Percentiles rank a stretch among this genome's conserved stretches.
Conservation (phyloP, 2,113 vertebrate species). For the Larimichthys polyactis region DNA sequence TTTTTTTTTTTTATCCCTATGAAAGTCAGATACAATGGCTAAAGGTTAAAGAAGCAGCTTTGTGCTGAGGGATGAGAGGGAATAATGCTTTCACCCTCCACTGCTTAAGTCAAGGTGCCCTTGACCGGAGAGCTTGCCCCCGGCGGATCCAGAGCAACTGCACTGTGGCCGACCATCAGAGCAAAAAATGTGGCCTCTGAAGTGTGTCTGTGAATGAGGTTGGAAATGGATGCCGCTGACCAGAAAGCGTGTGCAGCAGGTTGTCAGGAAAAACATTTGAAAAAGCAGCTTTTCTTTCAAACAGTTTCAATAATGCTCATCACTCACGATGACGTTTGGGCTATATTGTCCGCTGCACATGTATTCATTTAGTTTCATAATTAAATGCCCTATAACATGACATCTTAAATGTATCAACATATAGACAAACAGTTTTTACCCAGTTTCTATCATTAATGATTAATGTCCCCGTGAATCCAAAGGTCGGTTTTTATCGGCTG, state of each 20-base stretch:
- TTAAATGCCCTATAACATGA: background rate
- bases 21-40: constrained; percentile 3
- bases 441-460: background rate
- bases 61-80: constrained; percentile 25
- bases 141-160: background rate
- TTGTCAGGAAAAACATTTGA: background rate
- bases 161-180: constrained; percentile 2
- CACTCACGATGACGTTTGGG: background rate
- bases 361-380: background rate
- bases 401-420: background rate
- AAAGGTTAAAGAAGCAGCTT: constrained; percentile 36
- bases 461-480: background rate
- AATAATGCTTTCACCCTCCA: constrained; percentile 27
- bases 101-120: constrained; percentile 56
- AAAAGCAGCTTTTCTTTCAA: constrained; percentile 3
- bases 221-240: background rate
- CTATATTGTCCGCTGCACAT: background rate
- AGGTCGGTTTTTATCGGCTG: background rate
- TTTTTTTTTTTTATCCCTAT: background rate
- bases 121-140: constrained; percentile 34
- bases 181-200: constrained; percentile 2
- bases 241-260: background rate
- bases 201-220: constrained; percentile 1
- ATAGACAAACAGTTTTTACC: background rate
- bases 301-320: background rate